These are phyloP conservation scores for Lipophrys pholis DNA, from an alignment of 2,113 vertebrate genomes.

Conservation along the genomic window DNA sequence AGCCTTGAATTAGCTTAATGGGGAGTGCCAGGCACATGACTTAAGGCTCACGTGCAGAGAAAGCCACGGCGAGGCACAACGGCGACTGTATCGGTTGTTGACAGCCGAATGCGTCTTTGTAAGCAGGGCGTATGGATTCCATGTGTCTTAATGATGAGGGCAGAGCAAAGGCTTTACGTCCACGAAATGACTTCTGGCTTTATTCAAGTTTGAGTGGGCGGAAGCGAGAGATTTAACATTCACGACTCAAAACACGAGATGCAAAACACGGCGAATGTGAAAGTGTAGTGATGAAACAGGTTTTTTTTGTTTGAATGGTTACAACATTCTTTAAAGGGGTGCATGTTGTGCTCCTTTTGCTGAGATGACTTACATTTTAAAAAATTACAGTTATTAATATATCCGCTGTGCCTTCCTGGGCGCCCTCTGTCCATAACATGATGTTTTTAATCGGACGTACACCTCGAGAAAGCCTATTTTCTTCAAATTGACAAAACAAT, in stretches of 20 bases:
- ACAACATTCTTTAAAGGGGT: too few species aligned
- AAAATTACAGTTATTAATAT: too few species aligned
- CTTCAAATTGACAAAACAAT: too few species aligned
- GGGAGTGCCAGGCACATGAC: conserved; percentile 60
- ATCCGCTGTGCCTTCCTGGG: too few species aligned
- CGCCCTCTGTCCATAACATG: too few species aligned
- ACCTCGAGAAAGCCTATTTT: too few species aligned
- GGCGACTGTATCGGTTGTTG: not conserved
- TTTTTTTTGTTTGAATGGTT: too few species aligned
- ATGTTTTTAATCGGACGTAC: too few species aligned
- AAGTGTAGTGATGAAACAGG: not conserved
- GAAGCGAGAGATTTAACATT: not conserved
- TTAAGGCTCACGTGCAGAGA: conserved; percentile 65
- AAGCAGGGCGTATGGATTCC: conserved; percentile 1
- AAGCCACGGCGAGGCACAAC: conserved; percentile 31
- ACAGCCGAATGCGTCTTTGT: conserved; percentile 15
- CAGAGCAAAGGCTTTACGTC: conserved; percentile 24
- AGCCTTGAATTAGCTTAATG: conserved; percentile 78
- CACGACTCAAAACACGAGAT: not conserved
- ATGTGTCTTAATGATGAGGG: conserved; percentile 25
- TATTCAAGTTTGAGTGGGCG: not conserved
- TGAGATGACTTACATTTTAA: too few species aligned
- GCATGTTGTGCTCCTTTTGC: too few species aligned
- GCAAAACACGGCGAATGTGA: not conserved
- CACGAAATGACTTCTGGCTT: conserved; percentile 2